Evolutionary conservation across 2,888 invertebrate species (phyloP), one percentile per base, ranked within the genome.

Genomic region (Ennomos erosarius): DNA sequence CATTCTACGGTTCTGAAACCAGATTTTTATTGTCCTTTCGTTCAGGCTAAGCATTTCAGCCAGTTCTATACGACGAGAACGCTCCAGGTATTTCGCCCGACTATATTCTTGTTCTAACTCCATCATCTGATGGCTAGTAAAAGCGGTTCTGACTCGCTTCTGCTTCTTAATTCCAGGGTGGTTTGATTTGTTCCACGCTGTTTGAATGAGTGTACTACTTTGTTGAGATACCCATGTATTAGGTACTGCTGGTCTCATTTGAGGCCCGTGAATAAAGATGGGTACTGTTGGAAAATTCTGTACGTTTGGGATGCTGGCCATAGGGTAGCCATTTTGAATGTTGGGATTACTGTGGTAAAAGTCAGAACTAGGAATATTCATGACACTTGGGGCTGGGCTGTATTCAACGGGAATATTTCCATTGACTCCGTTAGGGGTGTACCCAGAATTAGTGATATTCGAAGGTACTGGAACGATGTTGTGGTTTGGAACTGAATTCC

Each of bases 1-100:
- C 96, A 97, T 97, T 0, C 96, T 87, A 0, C 96, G 90, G 77
- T 97, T 97, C 75, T 97, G 97, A 78, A 97, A 97, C 97, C 97
- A 97, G 39, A 97, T 96, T 80, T 97, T 97, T 47, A 97, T 95
- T 0, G 82, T 85, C 1, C 85, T 77, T 58, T 88, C 87, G 49
- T 84, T 84, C 12, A 88, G 61, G 0, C 59, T 64, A 0, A 82
- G 67, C 4, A 55, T 40, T 0, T 73, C 72, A 0, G 81, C 76
- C 0, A 97, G 90, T 71, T 96, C 95, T 13, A 96, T 95, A 9
- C 97, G 90, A 8, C 95, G 90, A 0, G 95, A 94, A 26, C 97
- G 93, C 71, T 95, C 95, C 0, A 97, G 84, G 75, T 97, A 97
- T 40, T 94, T 93, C 43, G 93, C 94, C 67, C 87, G 92, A 13